A percentile compares a stretch with the other conserved stretches of the same genome.
Evolutionary conservation across 2,888 invertebrate genomes (phyloP).

Genomic region (Tridacna crocea): DNA sequence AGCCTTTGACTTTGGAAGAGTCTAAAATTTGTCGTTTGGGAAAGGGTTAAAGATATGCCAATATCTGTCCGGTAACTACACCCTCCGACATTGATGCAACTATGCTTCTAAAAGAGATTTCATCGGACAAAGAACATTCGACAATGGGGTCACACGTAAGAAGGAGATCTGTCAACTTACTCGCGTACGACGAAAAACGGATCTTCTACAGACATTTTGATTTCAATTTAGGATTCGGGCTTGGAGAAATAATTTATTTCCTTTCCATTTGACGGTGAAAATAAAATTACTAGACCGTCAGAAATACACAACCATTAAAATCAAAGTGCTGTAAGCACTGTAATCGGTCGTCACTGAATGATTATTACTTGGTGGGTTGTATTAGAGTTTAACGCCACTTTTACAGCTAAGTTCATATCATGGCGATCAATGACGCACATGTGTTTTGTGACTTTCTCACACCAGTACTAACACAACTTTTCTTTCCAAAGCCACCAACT

Average conservation of each 20-base stretch:
- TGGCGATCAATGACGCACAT: too few species aligned
- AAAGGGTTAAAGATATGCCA: too few species aligned
- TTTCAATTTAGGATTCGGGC: not conserved
- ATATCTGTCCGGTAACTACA: not conserved
- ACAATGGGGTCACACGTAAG: not conserved
- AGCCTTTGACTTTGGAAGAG: too few species aligned
- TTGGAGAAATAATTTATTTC: conserved; percentile 5
- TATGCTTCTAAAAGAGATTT: not conserved
- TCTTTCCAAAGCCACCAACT: too few species aligned
- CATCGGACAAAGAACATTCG: not conserved
- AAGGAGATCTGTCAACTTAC: conserved; percentile 88
- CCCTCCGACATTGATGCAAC: not conserved
- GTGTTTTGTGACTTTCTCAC: too few species aligned
- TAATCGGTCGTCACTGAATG: too few species aligned
- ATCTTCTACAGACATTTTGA: conserved; percentile 97
- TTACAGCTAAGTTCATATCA: too few species aligned
- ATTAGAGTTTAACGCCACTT: too few species aligned
- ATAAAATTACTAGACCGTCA: not conserved
- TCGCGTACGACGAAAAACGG: conserved; percentile 99
- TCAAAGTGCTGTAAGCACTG: not conserved
- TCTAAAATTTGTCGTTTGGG: too few species aligned
- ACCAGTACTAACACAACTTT: too few species aligned
- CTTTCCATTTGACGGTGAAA: not conserved
- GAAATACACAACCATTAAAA: conserved; percentile 1
- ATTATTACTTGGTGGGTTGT: too few species aligned